Base-by-base conservation (phyloP, 2,113 vertebrate genomes). In the Octodon degus region DNA sequence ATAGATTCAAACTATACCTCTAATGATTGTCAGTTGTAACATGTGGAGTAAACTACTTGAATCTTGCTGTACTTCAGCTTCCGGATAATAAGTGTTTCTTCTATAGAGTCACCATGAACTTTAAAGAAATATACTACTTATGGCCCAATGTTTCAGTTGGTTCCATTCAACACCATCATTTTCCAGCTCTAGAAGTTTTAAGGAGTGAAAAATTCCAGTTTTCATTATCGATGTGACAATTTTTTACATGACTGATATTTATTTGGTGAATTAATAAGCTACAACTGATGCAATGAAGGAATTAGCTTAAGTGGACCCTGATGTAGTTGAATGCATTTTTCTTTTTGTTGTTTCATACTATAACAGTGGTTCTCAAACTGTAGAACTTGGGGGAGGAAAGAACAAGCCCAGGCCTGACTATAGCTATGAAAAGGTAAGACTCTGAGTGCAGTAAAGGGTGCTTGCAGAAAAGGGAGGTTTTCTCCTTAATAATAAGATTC, bases 401-500 rank as follows among this genome's bases (percentile, higher is more conserved):
- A 80, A 14, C 34, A 92, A 91, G n/a, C 27, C 32, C 53, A 62
- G n/a, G 20, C 14, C 1, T 53, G 68, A 43, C 77, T 94, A 89
- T 55, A 93, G 62, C 24, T 88, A 81, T 90, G 40, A 94, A 86
- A 87, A 24, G 22, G 53, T 93, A n/a, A 86, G 72, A 92, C 40
- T 91, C 63, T 79, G 55, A 43, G 25, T 82, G 1, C 17, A 91
- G 32, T 37, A 84, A 70, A 77, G 7, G 32, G n/a, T 90, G 24
- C 62, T 87, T 50, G 16, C 55, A 34, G 89, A 89, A 76, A 72
- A 55, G 34, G 37, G 30, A 30, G 0, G 67, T 95, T 19, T 85
- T 79, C 90, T 87, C 83, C 86, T 93, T 92, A 47, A 67, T 83
- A 86, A 63, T 32, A n/a, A 85, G 40, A 85, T 60, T 89, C 90